A percentile compares a stretch with the other conserved stretches of the same genome.
Evolutionary conservation across 2,888 invertebrate genomes (phyloP).

Genomic region (Quadroppia sp.): DNA sequence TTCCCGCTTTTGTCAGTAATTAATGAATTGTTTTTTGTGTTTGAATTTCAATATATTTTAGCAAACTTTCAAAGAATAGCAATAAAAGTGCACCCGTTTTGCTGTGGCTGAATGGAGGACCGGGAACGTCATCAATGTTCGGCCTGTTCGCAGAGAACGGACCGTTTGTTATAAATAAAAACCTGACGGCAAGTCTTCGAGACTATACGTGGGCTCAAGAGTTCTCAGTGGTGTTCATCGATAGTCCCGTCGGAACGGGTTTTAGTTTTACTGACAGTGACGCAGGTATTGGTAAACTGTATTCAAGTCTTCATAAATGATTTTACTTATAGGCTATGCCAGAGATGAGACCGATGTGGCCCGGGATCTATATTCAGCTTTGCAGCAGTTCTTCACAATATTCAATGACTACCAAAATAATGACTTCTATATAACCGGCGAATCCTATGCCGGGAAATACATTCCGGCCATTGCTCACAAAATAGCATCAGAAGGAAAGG

Average conservation of each 20-base stretch:
- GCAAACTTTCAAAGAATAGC: slow-evolving; percentile 48
- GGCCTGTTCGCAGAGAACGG: slow-evolving; percentile 68
- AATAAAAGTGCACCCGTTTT: slow-evolving; percentile 52
- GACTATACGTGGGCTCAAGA: slow-evolving; percentile 73
- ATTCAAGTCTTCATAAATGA: neutral
- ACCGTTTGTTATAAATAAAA: slow-evolving; percentile 62
- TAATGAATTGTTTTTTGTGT: no score
- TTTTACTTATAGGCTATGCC: slow-evolving; percentile 64
- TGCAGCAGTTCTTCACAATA: slow-evolving; percentile 75
- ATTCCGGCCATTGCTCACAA: slow-evolving; percentile 70
- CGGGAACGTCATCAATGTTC: slow-evolving; percentile 55
- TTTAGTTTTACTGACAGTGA: slow-evolving; percentile 78
- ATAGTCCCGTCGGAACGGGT: slow-evolving; percentile 88
- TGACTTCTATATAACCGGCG: slow-evolving; percentile 81
- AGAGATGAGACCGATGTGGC: slow-evolving; percentile 68
- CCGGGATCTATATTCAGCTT: no score
- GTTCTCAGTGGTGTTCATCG: slow-evolving; percentile 79
- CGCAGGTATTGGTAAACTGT: slow-evolving; percentile 47
- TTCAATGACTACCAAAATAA: slow-evolving; percentile 70
- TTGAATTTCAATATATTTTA: no score
- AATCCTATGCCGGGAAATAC: no score
- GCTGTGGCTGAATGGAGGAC: no score
- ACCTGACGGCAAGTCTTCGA: slow-evolving; percentile 58
- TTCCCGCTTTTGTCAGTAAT: no score
- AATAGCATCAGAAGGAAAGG: slow-evolving; percentile 63